A percentile compares a stretch with the other conserved stretches of the same genome.
Conservation (phyloP, 2,113 vertebrate genomes). For the Euleptes europaea region DNA sequence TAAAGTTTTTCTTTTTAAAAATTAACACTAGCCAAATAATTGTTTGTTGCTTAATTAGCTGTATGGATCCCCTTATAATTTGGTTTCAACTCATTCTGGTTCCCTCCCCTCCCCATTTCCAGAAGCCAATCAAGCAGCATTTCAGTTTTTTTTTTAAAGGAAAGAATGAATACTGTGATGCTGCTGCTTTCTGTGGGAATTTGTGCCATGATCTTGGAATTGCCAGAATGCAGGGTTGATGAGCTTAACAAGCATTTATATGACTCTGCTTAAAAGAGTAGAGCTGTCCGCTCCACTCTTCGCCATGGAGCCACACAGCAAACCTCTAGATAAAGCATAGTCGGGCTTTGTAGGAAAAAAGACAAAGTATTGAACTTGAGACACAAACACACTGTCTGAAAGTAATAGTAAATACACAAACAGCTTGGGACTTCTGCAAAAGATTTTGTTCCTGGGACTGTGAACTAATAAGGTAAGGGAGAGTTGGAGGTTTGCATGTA, state of each 20-base stretch:
- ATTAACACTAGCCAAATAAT: too few species aligned
- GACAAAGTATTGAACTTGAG: not conserved
- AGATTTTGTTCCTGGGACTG: not conserved
- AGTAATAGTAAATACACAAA: not conserved
- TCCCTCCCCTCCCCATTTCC: not conserved
- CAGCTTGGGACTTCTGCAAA: not conserved
- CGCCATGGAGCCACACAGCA: not conserved
- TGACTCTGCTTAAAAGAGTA: not conserved
- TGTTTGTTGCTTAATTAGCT: not conserved
- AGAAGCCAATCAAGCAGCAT: not conserved
- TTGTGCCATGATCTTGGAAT: slow-evolving; percentile 8
- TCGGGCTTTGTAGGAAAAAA: not conserved
- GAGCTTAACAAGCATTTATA: slow-evolving; percentile 16
- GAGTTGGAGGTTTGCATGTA: too few species aligned
- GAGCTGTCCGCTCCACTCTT: not conserved
- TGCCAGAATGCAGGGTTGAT: slow-evolving; percentile 4
- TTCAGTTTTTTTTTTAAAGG: not conserved
- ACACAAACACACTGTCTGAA: not conserved
- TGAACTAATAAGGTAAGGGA: not conserved
- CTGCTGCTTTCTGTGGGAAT: not conserved
- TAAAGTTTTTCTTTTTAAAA: not conserved
- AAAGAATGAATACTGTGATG: not conserved
- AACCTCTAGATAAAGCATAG: not conserved
- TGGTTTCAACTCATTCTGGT: not conserved
- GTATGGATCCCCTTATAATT: not conserved